Conservation (phyloP, 2,113 vertebrate species). For the Dipodomys spectabilis region DNA sequence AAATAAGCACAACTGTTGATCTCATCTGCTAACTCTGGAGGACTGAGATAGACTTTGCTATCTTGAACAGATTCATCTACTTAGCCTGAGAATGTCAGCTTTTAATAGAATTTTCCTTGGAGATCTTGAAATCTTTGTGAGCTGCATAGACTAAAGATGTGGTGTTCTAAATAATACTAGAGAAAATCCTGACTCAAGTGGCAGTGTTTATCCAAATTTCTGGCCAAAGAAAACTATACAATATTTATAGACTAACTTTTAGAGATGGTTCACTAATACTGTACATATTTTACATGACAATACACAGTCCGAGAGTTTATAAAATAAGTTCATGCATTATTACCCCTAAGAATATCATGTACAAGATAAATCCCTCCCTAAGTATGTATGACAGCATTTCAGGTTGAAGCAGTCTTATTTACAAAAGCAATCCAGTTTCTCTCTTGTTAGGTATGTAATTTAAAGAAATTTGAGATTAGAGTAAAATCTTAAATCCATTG, state of each 20-base stretch:
- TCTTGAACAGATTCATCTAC: not conserved
- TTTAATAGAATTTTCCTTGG: not conserved
- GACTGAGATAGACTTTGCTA: conserved; percentile 45
- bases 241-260: conserved; percentile 85
- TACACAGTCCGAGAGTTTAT: conserved; percentile 86
- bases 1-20: conserved; percentile 46
- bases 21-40: not conserved
- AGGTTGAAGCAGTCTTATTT: conserved; percentile 76
- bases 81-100: not conserved
- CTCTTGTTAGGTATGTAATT: conserved; percentile 56
- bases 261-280: conserved; percentile 87
- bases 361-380: conserved; percentile 77
- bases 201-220: conserved; percentile 79
- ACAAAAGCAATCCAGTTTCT: conserved; percentile 78
- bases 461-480: conserved; percentile 76
- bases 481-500: conserved; percentile 16
- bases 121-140: no score
- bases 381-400: conserved; percentile 73
- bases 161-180: no score
- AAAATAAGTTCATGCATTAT: conserved; percentile 89
- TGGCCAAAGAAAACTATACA: conserved; percentile 83
- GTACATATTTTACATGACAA: conserved; percentile 90
- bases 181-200: conserved; percentile 51
- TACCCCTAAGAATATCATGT: conserved; percentile 84
- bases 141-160: no score